These are phyloP conservation scores for Drosophila lutescens DNA, from an alignment of 2,888 invertebrate genomes.

Conservation along the genomic window DNA sequence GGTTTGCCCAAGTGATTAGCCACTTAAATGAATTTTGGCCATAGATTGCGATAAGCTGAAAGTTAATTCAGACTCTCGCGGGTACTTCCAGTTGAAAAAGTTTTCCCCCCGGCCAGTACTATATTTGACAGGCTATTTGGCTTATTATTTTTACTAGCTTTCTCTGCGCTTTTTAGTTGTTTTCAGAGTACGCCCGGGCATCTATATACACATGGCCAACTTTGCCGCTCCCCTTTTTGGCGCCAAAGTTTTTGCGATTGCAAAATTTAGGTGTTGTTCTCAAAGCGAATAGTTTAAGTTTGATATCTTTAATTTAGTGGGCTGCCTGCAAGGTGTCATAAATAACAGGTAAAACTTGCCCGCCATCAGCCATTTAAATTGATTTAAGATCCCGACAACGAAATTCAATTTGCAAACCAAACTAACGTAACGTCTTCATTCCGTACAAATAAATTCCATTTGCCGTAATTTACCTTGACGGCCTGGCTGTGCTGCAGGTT, in stretches of 20 bases:
- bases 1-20: conserved; percentile 27
- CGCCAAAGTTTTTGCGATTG: conserved; percentile 68
- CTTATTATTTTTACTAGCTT: conserved; percentile 58
- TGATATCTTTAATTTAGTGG: conserved; percentile 62
- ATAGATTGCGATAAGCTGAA: conserved; percentile 43
- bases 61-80: conserved; percentile 13
- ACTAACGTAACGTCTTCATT: conserved; percentile 20
- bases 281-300: conserved; percentile 48
- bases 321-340: conserved; percentile 44
- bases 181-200: conserved; percentile 55
- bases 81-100: conserved; percentile 36
- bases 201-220: conserved; percentile 46
- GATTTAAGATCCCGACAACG: conserved; percentile 50
- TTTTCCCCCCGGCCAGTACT: conserved; percentile 1
- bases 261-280: conserved; percentile 42
- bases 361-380: conserved; percentile 44
- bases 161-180: conserved; percentile 45
- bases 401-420: conserved; percentile 60
- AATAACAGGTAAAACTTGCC: conserved; percentile 43
- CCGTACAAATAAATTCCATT: conserved; percentile 64
- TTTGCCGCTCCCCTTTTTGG: conserved; percentile 63
- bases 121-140: conserved; percentile 39
- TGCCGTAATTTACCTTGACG: conserved; percentile 47
- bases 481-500: conserved; percentile 39
- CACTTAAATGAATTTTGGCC: conserved; percentile 40